Evolutionary conservation across 2,113 vertebrate genomes (phyloP).

Genomic region (Amazona guildingii): DNA sequence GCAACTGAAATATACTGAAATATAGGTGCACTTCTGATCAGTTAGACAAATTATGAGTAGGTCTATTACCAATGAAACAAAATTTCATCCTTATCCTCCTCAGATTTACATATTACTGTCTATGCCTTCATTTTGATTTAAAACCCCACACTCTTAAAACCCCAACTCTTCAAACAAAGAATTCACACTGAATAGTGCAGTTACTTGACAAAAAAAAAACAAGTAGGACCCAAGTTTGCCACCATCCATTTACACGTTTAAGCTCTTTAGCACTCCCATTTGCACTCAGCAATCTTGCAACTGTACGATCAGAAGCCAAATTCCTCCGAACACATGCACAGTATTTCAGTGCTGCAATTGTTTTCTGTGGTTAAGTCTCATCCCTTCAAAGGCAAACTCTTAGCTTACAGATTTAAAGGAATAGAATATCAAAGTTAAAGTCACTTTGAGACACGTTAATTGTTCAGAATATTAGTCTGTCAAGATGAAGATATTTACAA

Average conservation of each 20-base stretch:
- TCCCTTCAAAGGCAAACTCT: background rate
- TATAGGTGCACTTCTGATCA: background rate
- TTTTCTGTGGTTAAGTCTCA: background rate
- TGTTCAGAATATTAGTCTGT: background rate
- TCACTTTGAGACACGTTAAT: background rate
- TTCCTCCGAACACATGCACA: background rate
- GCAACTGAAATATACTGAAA: background rate
- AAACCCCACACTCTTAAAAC: background rate
- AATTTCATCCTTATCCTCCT: background rate
- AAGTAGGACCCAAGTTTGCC: background rate
- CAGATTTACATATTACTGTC: background rate
- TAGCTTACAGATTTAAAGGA: background rate
- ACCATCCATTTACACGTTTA: background rate
- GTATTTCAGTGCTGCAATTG: background rate
- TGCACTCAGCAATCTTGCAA: background rate
- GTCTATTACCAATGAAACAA: background rate
- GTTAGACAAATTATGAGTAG: background rate
- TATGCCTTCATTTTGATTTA: background rate
- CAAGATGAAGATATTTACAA: background rate
- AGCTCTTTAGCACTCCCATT: background rate
- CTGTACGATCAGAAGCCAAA: background rate
- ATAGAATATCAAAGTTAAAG: background rate
- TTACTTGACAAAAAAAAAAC: background rate
- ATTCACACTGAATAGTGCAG: background rate
- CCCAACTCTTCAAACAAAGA: background rate